A percentile compares a stretch with the other conserved stretches of the same genome.
Conservation (phyloP, 1,140 invertebrate species). For the Venturia canescens region DNA sequence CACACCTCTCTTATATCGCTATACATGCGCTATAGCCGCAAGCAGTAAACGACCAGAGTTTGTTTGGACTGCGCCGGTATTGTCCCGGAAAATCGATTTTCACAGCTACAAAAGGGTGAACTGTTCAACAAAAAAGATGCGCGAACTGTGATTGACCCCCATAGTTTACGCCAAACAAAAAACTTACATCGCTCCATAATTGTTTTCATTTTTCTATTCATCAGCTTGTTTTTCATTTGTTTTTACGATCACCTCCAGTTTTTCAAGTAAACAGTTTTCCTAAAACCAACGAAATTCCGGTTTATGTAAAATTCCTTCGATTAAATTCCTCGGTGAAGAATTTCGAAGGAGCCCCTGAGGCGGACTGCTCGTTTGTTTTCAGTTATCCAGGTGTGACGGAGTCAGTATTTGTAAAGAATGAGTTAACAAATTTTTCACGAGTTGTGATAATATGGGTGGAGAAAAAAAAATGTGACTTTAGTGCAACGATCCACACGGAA, state of each 20-base stretch:
- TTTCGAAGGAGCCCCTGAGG: no score
- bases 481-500: background rate
- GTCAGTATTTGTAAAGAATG: no score
- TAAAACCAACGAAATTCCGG: no score
- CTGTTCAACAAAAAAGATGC: background rate
- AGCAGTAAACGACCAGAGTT: background rate
- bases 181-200: background rate
- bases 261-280: no score
- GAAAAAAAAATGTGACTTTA: background rate
- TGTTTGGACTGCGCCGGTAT: background rate
- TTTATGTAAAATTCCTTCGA: no score
- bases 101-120: background rate
- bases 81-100: conserved; percentile 14
- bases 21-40: background rate
- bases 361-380: no score
- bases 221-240: background rate
- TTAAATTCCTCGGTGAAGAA: no score
- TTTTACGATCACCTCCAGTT: no score
- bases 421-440: no score
- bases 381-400: no score
- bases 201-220: background rate
- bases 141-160: background rate
- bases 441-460: no score
- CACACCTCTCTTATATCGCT: no score
- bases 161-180: background rate